Conservation (phyloP, 2,888 invertebrate species). For the Xestia xanthographa region DNA sequence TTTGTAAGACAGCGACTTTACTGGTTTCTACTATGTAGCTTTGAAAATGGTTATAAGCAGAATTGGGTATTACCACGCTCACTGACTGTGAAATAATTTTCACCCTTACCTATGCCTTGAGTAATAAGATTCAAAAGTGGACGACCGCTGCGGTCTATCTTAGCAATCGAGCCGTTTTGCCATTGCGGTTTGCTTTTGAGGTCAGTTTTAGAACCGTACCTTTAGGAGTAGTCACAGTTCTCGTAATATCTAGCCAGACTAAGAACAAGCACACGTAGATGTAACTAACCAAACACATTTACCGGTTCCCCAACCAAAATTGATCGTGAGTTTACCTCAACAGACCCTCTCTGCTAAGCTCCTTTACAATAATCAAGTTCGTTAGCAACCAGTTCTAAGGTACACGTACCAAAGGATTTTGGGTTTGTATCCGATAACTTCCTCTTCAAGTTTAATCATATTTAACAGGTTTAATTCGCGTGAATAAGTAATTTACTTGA, state of each 20-base stretch:
- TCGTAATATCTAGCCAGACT: neutral
- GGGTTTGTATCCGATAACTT: conserved; percentile 48
- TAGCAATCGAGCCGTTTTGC: neutral
- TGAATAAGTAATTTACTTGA: conserved; percentile 50
- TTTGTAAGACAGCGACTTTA: neutral
- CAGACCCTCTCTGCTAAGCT: conserved; percentile 31
- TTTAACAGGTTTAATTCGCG: conserved; percentile 49
- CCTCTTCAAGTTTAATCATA: conserved; percentile 50
- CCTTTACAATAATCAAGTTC: conserved; percentile 47
- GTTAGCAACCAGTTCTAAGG: conserved; percentile 39
- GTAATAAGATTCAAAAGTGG: too few species aligned
- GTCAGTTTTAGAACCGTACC: neutral
- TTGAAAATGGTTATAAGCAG: neutral
- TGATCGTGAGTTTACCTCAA: conserved; percentile 27
- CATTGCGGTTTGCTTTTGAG: neutral
- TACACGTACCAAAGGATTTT: conserved; percentile 47
- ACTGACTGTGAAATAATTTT: too few species aligned
- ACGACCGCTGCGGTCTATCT: neutral
- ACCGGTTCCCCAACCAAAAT: conserved; percentile 17
- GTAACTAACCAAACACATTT: conserved; percentile 30
- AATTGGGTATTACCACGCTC: neutral
- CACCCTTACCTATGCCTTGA: too few species aligned
- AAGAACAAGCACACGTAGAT: neutral
- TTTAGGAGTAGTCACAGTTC: neutral
- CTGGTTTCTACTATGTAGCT: neutral